Evolutionary conservation across 2,113 vertebrate genomes (phyloP), one percentile per base, ranked within the genome.

Genomic region (Mungos mungo): DNA sequence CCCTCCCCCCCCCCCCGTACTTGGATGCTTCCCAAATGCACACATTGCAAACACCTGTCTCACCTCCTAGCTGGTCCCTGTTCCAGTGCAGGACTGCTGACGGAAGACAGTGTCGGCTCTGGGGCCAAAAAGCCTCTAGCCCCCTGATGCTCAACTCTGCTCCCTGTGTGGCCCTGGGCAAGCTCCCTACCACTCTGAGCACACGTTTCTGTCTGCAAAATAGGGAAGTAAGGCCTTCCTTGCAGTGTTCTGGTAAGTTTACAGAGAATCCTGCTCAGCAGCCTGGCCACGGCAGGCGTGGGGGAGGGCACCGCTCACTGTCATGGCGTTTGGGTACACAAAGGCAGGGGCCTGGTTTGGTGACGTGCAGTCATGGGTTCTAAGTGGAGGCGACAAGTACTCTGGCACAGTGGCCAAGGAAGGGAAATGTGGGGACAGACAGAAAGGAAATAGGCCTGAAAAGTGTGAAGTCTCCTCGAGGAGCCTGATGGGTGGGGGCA

Each of bases 1-100:
- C 15, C 38, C 38, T 45, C 45, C 38, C 0, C n/a, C n/a, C n/a
- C n/a, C n/a, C n/a, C n/a, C n/a, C 1, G n/a, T 7, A 33, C 23
- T 72, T 21, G 13, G n/a, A 82, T 2, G 29, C n/a, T 69, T 76
- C 9, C 13, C 47, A 65, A 88, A 66, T 13, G 35, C 25, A 68
- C 23, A 57, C 4, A 2, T 15, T 85, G 72, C 45, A 33, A 66
- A 90, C 29, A 31, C 35, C 71, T 14, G 3, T 31, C 68, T 41
- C 41, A 71, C 2, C 23, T 33, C 14, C 54, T 52, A 54, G 60
- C 5, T 4, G 16, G 77, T n/a, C 29, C n/a, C 68, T 45, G 1
- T 52, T 7, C 31, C 52, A 52, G 66, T 8, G 29, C 45, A 18
- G 52, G 63, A n/a, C 12, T 29, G 7, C 38, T 9, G 31, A 25